These are phyloP conservation scores for Raja brachyura DNA, from an alignment of 2,113 vertebrate genomes.

Conservation along the genomic window DNA sequence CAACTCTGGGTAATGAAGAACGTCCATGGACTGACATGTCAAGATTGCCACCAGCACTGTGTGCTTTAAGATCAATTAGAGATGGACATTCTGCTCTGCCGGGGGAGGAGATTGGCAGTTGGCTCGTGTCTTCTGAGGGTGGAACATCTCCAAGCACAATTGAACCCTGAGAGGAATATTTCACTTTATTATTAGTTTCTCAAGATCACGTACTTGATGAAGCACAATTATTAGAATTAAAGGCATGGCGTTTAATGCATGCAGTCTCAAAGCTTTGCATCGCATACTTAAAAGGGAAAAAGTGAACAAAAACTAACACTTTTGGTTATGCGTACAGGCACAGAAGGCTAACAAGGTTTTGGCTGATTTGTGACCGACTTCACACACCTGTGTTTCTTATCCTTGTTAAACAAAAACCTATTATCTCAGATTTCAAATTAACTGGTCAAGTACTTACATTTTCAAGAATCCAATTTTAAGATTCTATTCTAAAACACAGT, in stretches of 20 bases:
- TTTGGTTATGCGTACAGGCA: too few species aligned
- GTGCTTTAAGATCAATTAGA: conserved; percentile 60
- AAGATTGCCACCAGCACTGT: conserved; percentile 40
- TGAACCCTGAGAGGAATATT: conserved; percentile 61
- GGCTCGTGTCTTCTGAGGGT: conserved; percentile 46
- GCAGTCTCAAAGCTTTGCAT: neutral
- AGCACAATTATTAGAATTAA: neutral
- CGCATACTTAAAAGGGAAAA: neutral
- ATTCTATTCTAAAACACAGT: too few species aligned
- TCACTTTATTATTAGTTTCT: neutral
- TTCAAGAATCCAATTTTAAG: too few species aligned
- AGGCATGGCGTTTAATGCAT: neutral
- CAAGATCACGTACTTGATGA: neutral
- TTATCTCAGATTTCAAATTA: too few species aligned
- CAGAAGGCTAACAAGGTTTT: too few species aligned
- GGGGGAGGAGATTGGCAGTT: neutral
- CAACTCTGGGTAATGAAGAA: conserved; percentile 33
- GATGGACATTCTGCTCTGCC: conserved; percentile 51
- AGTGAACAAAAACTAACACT: neutral
- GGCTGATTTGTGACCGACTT: too few species aligned
- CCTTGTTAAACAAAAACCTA: too few species aligned
- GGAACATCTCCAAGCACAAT: conserved; percentile 75
- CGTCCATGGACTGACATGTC: neutral
- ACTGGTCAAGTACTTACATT: too few species aligned
- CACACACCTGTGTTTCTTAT: too few species aligned